Base-by-base conservation (phyloP, 1,140 invertebrate genomes). In the Drosophila seguyi region DNA sequence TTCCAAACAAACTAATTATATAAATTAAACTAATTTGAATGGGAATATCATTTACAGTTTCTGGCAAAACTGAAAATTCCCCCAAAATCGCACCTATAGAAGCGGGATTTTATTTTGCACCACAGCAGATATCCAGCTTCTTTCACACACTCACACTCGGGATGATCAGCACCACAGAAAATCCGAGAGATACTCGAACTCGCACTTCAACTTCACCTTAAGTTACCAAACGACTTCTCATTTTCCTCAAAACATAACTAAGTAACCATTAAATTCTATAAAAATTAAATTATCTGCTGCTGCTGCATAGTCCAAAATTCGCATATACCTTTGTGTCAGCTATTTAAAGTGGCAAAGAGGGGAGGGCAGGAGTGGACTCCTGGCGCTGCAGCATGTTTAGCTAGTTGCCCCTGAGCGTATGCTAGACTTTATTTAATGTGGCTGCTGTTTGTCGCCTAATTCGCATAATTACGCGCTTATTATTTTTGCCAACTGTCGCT, bases 391-490 rank as follows among this genome's bases (percentile, higher is more conserved):
- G 13, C 50, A 31, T 61, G 75, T 62, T 72, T 75, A 73, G 75
- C 29, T 48, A 62, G 80, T 53, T 75, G 77, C 84, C 85, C 85
- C 85, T 50, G 77, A 90, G 84, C 84, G 81, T 84, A 90, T 88
- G 84, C 85, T 77, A 78, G 85, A 90, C 84, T 90, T 88, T 88
- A 84, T 88, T 80, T 83, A 63, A 80, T 88, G 83, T 38, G 56
- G 42, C 72, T 84, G 76, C 57, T 78, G 58, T 53, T 57, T 78
- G 84, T 87, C 84, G 73, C 69, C 84, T 87, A 88, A 87, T 88
- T 87, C 84, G 84, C 76, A 90, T 87, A 88, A 90, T 87, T 88
- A 88, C 84, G 84, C 84, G 84, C 84, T 81, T 87, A 88, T 87
- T 87, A 87, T 87, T 87, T 88, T 88, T 68, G 76, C 84, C 75